A percentile compares a stretch with the other conserved stretches of the same genome.
Evolutionary conservation across 2,888 invertebrate species (phyloP).

Genomic region (Rhamnusium bicolor): DNA sequence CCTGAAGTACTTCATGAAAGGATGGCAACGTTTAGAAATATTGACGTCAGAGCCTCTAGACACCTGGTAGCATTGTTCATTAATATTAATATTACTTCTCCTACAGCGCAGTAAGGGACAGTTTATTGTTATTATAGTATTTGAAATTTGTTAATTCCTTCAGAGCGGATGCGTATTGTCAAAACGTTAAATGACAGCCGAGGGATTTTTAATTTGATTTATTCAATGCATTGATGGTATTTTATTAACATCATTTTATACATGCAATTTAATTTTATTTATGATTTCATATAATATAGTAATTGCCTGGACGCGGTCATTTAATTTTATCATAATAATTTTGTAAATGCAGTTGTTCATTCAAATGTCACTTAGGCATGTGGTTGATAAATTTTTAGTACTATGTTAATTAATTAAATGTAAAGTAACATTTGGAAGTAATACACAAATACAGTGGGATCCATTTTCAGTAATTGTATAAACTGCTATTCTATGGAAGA

Average conservation of each 20-base stretch:
- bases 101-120: conserved; percentile 25
- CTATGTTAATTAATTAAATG: neutral
- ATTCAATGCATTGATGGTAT: conserved; percentile 33
- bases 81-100: conserved; percentile 36
- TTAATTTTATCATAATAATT: neutral
- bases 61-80: conserved; percentile 41
- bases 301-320: neutral
- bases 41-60: conserved; percentile 26
- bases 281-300: neutral
- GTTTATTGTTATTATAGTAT: conserved; percentile 39
- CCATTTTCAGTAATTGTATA: no score
- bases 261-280: conserved; percentile 31
- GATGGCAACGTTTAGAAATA: conserved; percentile 35
- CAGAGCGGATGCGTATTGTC: conserved; percentile 39
- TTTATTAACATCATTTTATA: conserved; percentile 47
- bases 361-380: neutral
- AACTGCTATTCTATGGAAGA: no score
- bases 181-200: conserved; percentile 39
- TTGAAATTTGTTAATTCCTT: conserved; percentile 43
- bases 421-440: no score
- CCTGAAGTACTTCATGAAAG: conserved; percentile 30
- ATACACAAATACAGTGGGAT: no score
- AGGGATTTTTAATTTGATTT: conserved; percentile 47
- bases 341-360: neutral
- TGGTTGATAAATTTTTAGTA: conserved; percentile 5